Conservation (phyloP, 1,140 invertebrate genomes). For the Diabrotica undecimpunctata region DNA sequence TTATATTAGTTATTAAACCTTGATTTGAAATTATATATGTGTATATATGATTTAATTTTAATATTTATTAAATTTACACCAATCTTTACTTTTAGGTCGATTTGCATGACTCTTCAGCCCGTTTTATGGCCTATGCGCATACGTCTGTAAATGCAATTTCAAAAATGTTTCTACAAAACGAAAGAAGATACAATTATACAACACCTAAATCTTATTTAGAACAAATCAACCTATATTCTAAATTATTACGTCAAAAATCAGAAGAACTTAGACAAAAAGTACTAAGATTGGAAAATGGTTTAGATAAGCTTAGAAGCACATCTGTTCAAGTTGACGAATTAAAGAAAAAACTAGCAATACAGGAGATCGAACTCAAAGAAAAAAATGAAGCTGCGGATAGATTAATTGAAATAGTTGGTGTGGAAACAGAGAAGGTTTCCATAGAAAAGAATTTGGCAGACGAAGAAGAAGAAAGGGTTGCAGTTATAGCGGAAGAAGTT, state of each 20-base stretch:
- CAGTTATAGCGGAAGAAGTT: constrained; percentile 90
- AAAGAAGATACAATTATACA: constrained; percentile 92
- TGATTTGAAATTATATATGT: too few species aligned
- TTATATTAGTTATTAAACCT: too few species aligned
- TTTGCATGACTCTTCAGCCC: constrained; percentile 72
- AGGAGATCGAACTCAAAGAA: constrained; percentile 89
- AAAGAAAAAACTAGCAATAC: constrained; percentile 87
- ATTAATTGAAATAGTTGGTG: constrained; percentile 86
- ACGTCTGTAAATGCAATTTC: constrained; percentile 89
- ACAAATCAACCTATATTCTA: constrained; percentile 89
- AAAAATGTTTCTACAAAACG: constrained; percentile 79
- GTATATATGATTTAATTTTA: too few species aligned
- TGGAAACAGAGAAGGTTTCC: constrained; percentile 92
- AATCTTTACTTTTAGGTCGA: constrained; percentile 52
- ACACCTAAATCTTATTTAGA: constrained; percentile 96
- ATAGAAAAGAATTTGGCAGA: constrained; percentile 89
- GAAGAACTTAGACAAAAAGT: constrained; percentile 80
- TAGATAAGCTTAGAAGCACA: constrained; percentile 85
- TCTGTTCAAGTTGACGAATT: constrained; percentile 87
- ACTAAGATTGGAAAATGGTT: constrained; percentile 83
- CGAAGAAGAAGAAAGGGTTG: constrained; percentile 91
- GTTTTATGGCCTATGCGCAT: constrained; percentile 94
- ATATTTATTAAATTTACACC: background rate
- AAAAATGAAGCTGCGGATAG: constrained; percentile 96
- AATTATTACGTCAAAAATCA: constrained; percentile 79